Conservation (phyloP, 2,797 vertebrate species). For the Graptemys geographica region DNA sequence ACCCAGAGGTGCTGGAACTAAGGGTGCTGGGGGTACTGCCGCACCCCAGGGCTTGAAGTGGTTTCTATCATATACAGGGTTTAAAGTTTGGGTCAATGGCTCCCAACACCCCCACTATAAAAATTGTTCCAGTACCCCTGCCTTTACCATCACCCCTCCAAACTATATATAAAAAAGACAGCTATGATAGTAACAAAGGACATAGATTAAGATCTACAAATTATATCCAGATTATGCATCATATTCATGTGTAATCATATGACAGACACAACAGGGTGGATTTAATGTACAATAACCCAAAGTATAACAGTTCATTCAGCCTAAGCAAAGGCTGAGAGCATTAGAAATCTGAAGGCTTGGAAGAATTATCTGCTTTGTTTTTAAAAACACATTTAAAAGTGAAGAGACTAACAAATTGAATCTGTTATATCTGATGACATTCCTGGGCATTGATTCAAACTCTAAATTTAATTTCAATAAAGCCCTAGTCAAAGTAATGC, state of each 20-base stretch:
- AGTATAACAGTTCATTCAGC: not conserved
- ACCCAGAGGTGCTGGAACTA: not conserved
- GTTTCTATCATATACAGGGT: too few relatives aligned
- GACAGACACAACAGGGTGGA: not conserved
- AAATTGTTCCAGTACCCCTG: too few relatives aligned
- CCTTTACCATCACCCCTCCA: not conserved
- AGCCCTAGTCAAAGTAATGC: slow-evolving; percentile 64
- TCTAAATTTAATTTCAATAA: slow-evolving; percentile 72
- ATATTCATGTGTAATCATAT: not conserved
- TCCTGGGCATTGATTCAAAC: slow-evolving; percentile 67
- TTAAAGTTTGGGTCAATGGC: too few relatives aligned
- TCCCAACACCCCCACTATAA: too few relatives aligned
- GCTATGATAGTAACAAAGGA: not conserved
- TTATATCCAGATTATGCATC: not conserved
- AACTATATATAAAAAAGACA: not conserved
- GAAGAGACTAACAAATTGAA: slow-evolving; percentile 63
- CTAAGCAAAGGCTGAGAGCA: slow-evolving; percentile 50
- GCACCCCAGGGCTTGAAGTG: too few relatives aligned
- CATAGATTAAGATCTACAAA: not conserved
- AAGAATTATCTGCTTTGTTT: slow-evolving; percentile 62
- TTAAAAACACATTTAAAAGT: slow-evolving; percentile 65
- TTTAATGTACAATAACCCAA: not conserved
- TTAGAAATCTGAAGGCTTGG: slow-evolving; percentile 49
- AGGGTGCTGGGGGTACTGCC: too few relatives aligned
- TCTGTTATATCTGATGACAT: slow-evolving; percentile 72